Evolutionary conservation across 2,888 invertebrate genomes (phyloP), one percentile per base, ranked within the genome.

Genomic region (Troides aeacus): DNA sequence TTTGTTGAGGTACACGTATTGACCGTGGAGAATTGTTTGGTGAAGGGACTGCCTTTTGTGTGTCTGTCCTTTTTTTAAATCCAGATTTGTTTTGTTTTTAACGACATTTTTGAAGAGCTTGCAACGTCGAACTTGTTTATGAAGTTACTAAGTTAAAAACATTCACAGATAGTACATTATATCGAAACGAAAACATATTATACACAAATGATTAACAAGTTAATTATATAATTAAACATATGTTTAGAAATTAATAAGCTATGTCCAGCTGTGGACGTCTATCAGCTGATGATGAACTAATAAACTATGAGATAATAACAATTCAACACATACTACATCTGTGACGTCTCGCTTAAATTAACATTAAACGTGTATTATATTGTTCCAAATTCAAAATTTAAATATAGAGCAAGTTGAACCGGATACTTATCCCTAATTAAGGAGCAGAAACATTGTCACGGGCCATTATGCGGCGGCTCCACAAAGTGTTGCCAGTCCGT

Each of bases 361-460:
- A 23, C 23, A 15, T 12, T 23, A 23, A 10, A 12, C 10, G 12
- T 23, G 57, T 23, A 23, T 57, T 58, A 58, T 58, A 58, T 23
- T 58, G 23, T 57, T 21, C 56, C 69, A 46, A 62, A 62, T 63
- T 60, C 23, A 23, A n/a, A 64, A 42, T 21, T 59, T 56, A 56
- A 69, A 63, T 61, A 74, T 74, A 74, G 75, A 74, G 57, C 66
- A 72, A 75, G 58, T 70, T 53, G 66, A 76, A 78, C 79, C 79
- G 79, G 81, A 81, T 91, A 88, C 86, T 88, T 90, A 87, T 84
- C 84, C 84, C 88, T 86, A 90, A 90, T 91, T 89, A 91, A 89
- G 86, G 87, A 84, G 79, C 80, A 81, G 83, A 85, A 81, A 80
- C 80, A 79, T 78, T 81, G 88, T 84, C 83, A 85, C 86, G 90